Evolutionary conservation across 2,113 vertebrate genomes (phyloP).

Genomic region (Corythaixoides concolor): DNA sequence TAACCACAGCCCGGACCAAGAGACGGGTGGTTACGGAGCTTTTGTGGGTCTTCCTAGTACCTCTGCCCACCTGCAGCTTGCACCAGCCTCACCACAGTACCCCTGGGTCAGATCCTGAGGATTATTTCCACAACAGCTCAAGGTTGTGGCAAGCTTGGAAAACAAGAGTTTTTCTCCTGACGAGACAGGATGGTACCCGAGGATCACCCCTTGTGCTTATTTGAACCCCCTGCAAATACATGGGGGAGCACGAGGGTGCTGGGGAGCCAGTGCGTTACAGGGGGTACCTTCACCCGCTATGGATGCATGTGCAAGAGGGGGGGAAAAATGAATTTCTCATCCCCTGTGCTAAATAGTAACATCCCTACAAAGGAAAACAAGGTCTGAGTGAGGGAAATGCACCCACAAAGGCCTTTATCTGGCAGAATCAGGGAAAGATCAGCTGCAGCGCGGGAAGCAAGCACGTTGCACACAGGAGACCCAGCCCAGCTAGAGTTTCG

Average conservation of each 20-base stretch:
- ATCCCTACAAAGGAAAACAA: background rate
- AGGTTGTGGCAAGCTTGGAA: background rate
- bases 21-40: rapidly evolving
- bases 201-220: background rate
- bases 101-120: background rate
- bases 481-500: conserved; percentile 76
- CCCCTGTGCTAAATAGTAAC: background rate
- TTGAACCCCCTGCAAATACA: background rate
- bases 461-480: conserved; percentile 53
- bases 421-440: conserved; percentile 47
- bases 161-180: background rate
- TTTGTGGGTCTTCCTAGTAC: background rate
- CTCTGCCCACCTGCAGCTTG: background rate
- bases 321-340: background rate
- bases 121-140: background rate
- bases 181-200: background rate
- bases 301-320: rapidly evolving
- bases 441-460: background rate
- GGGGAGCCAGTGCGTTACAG: background rate
- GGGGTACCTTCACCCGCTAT: background rate
- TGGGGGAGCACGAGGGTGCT: rapidly evolving
- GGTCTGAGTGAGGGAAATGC: background rate
- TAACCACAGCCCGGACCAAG: background rate
- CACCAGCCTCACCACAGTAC: background rate
- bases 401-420: conserved; percentile 19